Percentiles rank a stretch among this genome's conserved stretches.
phyloP scores from a whole-genome alignment of 1,140 invertebrate genomes.

The Drosophila bocki region DNA sequence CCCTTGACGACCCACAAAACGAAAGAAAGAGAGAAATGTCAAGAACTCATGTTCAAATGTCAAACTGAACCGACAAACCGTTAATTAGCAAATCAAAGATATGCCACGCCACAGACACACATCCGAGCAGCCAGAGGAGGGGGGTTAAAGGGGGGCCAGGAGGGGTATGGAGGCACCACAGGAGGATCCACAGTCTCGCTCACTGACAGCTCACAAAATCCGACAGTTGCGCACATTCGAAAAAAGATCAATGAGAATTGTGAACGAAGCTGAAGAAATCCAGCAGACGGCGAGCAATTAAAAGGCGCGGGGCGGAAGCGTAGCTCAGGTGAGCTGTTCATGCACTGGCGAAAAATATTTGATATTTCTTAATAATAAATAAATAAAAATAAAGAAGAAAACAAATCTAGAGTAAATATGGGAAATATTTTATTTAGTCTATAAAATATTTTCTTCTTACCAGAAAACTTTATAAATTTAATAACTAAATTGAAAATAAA shows the following conservation, averaged over 20 bases:
- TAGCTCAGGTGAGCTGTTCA: constrained; percentile 24
- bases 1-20: constrained; percentile 20
- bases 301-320: constrained; percentile 50
- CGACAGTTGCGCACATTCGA: constrained; percentile 82
- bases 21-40: constrained; percentile 57
- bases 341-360: constrained; percentile 8
- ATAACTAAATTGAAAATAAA: too few species aligned
- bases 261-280: constrained; percentile 80
- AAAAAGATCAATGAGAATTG: constrained; percentile 84
- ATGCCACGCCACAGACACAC: constrained; percentile 66
- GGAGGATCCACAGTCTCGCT: constrained; percentile 22
- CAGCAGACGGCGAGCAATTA: constrained; percentile 78
- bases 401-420: not conserved
- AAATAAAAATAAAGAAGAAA: too few species aligned
- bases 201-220: constrained; percentile 78
- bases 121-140: not conserved
- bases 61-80: constrained; percentile 82
- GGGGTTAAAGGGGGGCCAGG: not conserved
- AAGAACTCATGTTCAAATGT: constrained; percentile 82
- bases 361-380: too few species aligned
- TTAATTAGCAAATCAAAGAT: constrained; percentile 84
- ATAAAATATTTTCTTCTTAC: too few species aligned
- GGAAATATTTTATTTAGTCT: not conserved
- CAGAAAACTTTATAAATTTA: too few species aligned
- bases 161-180: not conserved